Evolutionary conservation across 2,888 invertebrate species (phyloP), one percentile per base, ranked within the genome.

Genomic region (Lycophotia porphyrea): DNA sequence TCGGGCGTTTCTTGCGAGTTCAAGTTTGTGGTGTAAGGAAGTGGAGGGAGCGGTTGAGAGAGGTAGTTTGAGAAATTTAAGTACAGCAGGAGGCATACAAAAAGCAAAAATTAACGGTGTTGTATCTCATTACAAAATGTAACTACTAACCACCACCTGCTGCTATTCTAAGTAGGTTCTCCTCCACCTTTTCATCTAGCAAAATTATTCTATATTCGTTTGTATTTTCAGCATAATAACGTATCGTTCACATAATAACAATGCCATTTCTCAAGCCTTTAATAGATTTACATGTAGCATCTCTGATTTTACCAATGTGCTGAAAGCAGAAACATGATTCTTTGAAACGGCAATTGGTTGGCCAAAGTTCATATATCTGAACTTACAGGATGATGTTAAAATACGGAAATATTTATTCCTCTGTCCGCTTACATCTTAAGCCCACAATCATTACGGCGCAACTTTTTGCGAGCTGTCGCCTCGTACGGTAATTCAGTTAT

Each of bases 401-500:
- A 18, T 31, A 24, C 15, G 8, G 1, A 18, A 34, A 15, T 13
- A 27, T 24, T 15, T 4, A 47, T 34, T 4, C 31, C 74, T 76
- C 84, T 84, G 0, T 39, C 9, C 42, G 60, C 84, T 78, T 71
- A 42, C 78, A 4, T 27, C 78, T 87, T 86, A 74, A 13, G 36
- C 76, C 71, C 63, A 55, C 34, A 42, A 71, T 88, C 84, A 88
- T 87, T 88, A 88, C 80, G 74, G 80, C 85, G 80, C 78, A 87
- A 88, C 75, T 90, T 91, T 91, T 91, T 91, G 85, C 83, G 15
- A 74, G 47, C 82, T 74, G 76, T 82, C 78, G 75, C 86, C 79
- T 65, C 80, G 80, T 87, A 89, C 89, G 88, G 91, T 90, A 90
- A 91, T 90, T 90, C 90, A 90, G 91, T 91, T 91, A 89, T 89